Evolutionary conservation across 2,113 vertebrate species (phyloP).

Genomic region (Oncorhynchus kisutch): DNA sequence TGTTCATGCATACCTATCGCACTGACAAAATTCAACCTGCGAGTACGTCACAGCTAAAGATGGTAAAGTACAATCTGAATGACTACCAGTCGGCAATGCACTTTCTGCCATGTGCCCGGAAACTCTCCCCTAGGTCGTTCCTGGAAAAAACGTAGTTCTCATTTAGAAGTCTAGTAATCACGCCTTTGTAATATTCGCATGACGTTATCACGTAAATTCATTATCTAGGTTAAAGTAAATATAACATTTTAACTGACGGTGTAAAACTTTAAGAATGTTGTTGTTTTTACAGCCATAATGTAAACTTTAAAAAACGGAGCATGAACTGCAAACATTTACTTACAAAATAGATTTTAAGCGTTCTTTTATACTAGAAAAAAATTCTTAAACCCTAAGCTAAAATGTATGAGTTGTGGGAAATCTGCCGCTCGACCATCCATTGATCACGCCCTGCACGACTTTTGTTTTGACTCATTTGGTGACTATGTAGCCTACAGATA

Average conservation of each 20-base stretch:
- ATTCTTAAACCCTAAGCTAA: no score
- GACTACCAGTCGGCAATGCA: slow-evolving; percentile 29
- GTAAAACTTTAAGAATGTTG: neutral
- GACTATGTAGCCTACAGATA: no score
- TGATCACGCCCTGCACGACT: no score
- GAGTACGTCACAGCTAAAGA: neutral
- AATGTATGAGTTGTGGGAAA: no score
- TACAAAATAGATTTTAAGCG: no score
- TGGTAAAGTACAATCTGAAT: fast-evolving
- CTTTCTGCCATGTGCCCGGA: slow-evolving; percentile 64
- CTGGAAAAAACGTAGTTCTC: slow-evolving; percentile 35
- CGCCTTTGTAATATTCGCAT: slow-evolving; percentile 61
- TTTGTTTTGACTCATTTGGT: no score
- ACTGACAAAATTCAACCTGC: slow-evolving; percentile 39
- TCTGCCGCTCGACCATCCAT: no score
- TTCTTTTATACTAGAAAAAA: no score
- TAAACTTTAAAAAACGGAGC: no score
- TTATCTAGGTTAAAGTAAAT: neutral
- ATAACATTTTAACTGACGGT: neutral
- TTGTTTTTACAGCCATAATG: no score
- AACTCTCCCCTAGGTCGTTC: slow-evolving; percentile 61
- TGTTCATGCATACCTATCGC: slow-evolving; percentile 56
- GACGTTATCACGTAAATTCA: neutral
- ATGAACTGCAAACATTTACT: no score
- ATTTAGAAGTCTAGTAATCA: slow-evolving; percentile 56